Evolutionary conservation across 2,113 vertebrate species (phyloP).

Genomic region (Eretmochelys imbricata): DNA sequence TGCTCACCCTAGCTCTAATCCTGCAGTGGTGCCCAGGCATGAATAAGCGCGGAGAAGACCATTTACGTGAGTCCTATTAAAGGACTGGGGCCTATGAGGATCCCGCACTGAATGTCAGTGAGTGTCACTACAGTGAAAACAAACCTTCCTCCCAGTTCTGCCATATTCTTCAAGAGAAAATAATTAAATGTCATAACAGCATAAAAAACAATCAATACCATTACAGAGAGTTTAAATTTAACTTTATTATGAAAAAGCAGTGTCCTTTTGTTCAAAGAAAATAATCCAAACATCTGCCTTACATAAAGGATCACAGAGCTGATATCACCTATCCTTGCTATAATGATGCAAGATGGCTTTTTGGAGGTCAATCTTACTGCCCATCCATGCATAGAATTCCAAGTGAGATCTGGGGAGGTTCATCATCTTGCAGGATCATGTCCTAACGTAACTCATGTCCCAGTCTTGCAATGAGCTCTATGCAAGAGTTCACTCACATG

Average conservation of each 20-base stretch:
- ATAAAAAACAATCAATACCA: neutral
- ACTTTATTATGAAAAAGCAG: neutral
- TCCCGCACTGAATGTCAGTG: neutral
- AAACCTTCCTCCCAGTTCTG: neutral
- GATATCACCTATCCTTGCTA: neutral
- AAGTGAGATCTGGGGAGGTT: neutral
- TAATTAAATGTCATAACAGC: neutral
- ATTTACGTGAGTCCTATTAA: slow-evolving; percentile 44
- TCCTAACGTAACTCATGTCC: neutral
- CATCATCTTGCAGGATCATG: neutral
- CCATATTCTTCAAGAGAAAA: neutral
- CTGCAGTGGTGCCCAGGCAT: neutral
- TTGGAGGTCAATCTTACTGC: neutral
- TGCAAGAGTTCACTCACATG: neutral
- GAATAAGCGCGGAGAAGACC: neutral
- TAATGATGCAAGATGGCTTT: neutral
- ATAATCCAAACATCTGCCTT: neutral
- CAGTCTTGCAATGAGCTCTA: rapidly evolving
- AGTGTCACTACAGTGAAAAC: neutral
- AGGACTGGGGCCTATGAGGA: slow-evolving; percentile 37
- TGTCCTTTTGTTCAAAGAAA: neutral
- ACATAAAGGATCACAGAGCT: rapidly evolving
- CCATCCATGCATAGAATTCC: neutral
- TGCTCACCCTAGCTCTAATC: neutral
- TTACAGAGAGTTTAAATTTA: neutral